Evolutionary conservation across 2,888 invertebrate genomes (phyloP), one percentile per base, ranked within the genome.

Genomic region (Amphipyra berbera): DNA sequence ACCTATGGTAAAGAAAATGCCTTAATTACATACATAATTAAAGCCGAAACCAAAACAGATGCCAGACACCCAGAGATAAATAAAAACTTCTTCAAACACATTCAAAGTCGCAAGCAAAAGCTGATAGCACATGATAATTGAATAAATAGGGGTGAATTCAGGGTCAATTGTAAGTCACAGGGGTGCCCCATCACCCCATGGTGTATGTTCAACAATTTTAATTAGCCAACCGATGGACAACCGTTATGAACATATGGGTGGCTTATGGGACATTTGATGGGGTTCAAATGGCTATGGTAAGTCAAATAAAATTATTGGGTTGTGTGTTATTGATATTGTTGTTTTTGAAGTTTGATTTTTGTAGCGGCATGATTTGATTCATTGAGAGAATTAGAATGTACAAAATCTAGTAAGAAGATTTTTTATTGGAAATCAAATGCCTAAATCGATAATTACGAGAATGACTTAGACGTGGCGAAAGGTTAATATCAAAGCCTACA

Each of bases 191-290:
- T 67, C 72, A 65, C 49, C 61, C 53, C 54, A 37, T 35, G 45
- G 38, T 64, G 52, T 67, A 56, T 58, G 62, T 75, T 37, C 61
- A 79, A 64, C 66, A 33, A 79, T 79, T 79, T 79, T 79, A 79
- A 79, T 79, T 79, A 79, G 78, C 65, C 49, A 54, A 68, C 66
- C 61, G 67, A 61, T 42, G 47, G 15, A 33, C 57, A 64, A 68
- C 78, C 77, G 78, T 79, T 79, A 47, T 61, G 15, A 68, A 42
- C 77, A 78, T 76, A 78, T 78, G 77, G 56, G 77, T 79, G 76
- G 57, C 68, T 68, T 78, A 78, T 73, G 73, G 65, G 35, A 53
- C 41, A 40, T 33, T 56, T 56, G 47, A 57, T 70, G 52, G 63
- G 50, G 61, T 7, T 14, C 54, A 59, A 61, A 71, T 68, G 53